Conservation (phyloP, 2,113 vertebrate species). For the Silurus meridionalis region DNA sequence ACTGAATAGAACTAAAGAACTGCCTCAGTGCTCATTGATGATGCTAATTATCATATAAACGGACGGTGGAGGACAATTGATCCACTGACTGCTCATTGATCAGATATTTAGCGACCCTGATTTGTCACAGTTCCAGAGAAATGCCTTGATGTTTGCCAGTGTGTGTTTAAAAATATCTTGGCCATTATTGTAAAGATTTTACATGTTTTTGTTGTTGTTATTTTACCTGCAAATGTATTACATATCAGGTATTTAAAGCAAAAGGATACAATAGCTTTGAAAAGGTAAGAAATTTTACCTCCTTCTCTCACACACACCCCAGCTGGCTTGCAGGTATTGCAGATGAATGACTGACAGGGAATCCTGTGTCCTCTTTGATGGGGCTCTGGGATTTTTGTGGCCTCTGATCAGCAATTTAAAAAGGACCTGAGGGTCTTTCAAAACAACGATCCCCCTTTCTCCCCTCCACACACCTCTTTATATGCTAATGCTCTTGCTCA, state of each 20-base stretch:
- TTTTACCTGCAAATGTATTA: background rate
- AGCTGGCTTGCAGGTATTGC: constrained; percentile 29
- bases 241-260: background rate
- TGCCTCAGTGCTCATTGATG: constrained; percentile 67
- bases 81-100: constrained; percentile 50
- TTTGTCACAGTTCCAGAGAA: constrained; percentile 44
- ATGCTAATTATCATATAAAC: constrained; percentile 66
- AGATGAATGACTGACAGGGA: constrained; percentile 14
- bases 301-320: background rate
- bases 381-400: constrained; percentile 29
- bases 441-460: constrained; percentile 44
- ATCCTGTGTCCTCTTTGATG: constrained; percentile 33
- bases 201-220: too few species aligned
- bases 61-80: constrained; percentile 62
- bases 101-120: constrained; percentile 51
- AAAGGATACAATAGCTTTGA: background rate
- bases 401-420: constrained; percentile 50
- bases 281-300: background rate
- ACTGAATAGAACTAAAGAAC: constrained; percentile 48
- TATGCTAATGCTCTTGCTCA: constrained; percentile 71
- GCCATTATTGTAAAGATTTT: background rate
- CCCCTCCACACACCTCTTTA: constrained; percentile 69
- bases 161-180: background rate
- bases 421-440: constrained; percentile 40
- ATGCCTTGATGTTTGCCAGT: background rate